phyloP scores from a whole-genome alignment of 2,113 vertebrate species.

The Fulica atra region DNA sequence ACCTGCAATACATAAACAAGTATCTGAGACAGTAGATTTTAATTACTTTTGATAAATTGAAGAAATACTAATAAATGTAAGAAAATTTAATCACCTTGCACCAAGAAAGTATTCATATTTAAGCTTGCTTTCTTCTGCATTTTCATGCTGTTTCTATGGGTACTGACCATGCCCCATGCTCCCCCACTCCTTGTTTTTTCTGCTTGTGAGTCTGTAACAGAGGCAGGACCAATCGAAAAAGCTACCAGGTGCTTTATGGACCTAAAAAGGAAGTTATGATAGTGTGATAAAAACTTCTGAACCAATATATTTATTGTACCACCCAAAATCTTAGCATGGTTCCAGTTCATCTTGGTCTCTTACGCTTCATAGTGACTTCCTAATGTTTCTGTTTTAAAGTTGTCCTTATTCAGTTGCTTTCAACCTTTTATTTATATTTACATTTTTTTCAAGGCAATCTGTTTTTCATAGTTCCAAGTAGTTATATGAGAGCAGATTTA shows the following conservation, averaged over 20 bases:
- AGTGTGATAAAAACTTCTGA: background rate
- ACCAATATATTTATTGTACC: background rate
- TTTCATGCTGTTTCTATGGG: conserved; percentile 10
- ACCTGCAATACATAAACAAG: background rate
- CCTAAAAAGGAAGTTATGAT: background rate
- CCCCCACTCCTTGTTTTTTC: background rate
- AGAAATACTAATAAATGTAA: background rate
- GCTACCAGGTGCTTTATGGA: background rate
- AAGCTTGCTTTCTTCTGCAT: background rate
- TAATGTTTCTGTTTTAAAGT: background rate
- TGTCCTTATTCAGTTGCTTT: background rate
- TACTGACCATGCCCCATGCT: background rate
- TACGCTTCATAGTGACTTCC: background rate
- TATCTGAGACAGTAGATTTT: background rate
- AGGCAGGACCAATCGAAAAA: background rate
- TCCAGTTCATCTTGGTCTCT: background rate
- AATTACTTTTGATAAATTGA: background rate
- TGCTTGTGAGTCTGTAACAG: background rate
- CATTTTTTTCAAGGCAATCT: background rate
- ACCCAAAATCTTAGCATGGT: background rate
- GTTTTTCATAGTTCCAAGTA: background rate
- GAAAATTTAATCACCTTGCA: background rate
- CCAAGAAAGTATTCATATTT: background rate
- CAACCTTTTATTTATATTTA: background rate
- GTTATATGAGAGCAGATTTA: background rate